phyloP scores from a whole-genome alignment of 2,113 vertebrate genomes.

The Tragelaphus imberbis region DNA sequence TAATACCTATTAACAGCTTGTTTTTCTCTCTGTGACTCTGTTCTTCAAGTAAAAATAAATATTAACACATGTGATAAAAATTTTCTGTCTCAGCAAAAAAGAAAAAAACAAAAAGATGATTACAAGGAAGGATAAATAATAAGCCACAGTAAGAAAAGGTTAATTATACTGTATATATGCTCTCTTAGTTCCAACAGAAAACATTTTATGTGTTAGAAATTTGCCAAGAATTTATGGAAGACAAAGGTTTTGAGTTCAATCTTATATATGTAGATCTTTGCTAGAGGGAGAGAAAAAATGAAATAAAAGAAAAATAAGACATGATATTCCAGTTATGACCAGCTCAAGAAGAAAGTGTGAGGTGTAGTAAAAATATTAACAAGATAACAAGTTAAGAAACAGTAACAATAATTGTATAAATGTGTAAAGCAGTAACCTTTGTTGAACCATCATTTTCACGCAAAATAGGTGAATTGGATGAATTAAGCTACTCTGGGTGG shows the following conservation, averaged over 20 bases:
- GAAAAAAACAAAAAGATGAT: background rate
- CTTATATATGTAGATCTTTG: background rate
- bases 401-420: background rate
- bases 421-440: background rate
- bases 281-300: background rate
- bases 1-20: background rate
- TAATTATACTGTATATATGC: background rate
- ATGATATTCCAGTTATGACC: background rate
- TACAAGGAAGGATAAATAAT: background rate
- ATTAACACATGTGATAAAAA: conserved; percentile 53
- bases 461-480: background rate
- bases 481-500: background rate
- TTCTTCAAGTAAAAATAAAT: conserved; percentile 18
- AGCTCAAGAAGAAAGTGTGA: background rate
- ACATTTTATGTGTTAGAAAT: background rate
- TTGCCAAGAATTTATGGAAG: background rate
- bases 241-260: background rate
- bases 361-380: background rate
- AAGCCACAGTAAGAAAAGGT: background rate
- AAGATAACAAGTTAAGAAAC: background rate
- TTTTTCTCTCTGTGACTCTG: background rate
- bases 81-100: conserved; percentile 27
- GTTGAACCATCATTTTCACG: background rate
- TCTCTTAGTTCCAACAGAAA: background rate
- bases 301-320: background rate